Base-by-base conservation (phyloP, 2,888 invertebrate species). In the Carterocephalus palaemon region DNA sequence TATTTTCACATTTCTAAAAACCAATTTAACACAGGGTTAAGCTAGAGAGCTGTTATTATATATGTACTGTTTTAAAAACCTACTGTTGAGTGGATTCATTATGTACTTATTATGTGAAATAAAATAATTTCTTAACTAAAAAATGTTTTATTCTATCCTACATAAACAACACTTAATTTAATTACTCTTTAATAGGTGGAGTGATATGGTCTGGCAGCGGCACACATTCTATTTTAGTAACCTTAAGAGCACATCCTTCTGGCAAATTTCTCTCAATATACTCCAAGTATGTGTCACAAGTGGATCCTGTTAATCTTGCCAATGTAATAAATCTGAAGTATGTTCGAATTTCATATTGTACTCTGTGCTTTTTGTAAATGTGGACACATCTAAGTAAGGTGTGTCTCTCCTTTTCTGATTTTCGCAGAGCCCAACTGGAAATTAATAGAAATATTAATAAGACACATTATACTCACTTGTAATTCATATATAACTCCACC, bases 241-340 rank as follows among this genome's bases (percentile, higher is more conserved):
- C 92, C 88, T 97, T 97, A 75, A 99, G 90, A 2, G 96, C 95
- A 53, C 99, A 95, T 23, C 99, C 99, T 88, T 99, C 99, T 0
- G 99, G 99, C 41, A 99, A 88, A 87, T 99, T 99, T 60, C 99
- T 89, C 75, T 99, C 93, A 47, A 98, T 91, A 72, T 99, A 99
- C 83, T 99, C 99, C 39, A 99, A 80, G 70, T 95, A 95, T 5
- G 99, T 98, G 56, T 96, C 96, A 33, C 97, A 93, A 6, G 99
- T 99, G 2, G 98, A 98, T 0, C 96, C 97, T 0, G 99, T 99
- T 6, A 99, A 69, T 61, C 93, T 89, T 60, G 93, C 91, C 16
- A 97, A 90, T 61, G 94, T 92, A 64, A 98, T 88, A 63, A 93
- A 93, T 49, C 93, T 90, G 74, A 93, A 98, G 78, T 98, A 94